These are phyloP conservation scores for Ailurus styani DNA, from an alignment of 2,113 vertebrate species.

Conservation along the genomic window DNA sequence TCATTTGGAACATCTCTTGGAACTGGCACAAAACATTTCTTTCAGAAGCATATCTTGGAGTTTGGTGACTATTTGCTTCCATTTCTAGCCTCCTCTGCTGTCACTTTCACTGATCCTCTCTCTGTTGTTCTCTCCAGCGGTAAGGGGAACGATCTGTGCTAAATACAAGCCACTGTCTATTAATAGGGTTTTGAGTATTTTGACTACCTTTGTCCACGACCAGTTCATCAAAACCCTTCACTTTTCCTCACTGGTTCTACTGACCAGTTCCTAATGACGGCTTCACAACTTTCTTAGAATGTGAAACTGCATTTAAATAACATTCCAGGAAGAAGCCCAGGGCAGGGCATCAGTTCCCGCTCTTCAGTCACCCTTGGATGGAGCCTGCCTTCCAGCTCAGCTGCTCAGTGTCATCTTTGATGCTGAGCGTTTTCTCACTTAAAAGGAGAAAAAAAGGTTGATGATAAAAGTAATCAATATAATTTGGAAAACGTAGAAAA, in stretches of 20 bases:
- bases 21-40: background rate
- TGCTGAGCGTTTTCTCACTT: background rate
- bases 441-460: background rate
- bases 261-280: background rate
- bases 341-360: background rate
- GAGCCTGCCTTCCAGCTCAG: background rate
- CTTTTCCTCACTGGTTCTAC: background rate
- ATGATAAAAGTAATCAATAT: background rate
- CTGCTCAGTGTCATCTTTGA: background rate
- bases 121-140: background rate
- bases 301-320: background rate
- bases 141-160: background rate
- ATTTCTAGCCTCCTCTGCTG: background rate
- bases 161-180: background rate
- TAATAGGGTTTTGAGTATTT: background rate
- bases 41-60: background rate
- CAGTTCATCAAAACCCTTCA: background rate
- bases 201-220: background rate
- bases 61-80: background rate
- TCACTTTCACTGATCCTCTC: background rate
- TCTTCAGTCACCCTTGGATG: background rate
- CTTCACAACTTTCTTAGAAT: background rate
- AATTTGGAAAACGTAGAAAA: slow-evolving; percentile 15
- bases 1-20: background rate
- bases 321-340: background rate